Evolutionary conservation across 2,113 vertebrate species (phyloP).

Genomic region (Oryzias javanicus): DNA sequence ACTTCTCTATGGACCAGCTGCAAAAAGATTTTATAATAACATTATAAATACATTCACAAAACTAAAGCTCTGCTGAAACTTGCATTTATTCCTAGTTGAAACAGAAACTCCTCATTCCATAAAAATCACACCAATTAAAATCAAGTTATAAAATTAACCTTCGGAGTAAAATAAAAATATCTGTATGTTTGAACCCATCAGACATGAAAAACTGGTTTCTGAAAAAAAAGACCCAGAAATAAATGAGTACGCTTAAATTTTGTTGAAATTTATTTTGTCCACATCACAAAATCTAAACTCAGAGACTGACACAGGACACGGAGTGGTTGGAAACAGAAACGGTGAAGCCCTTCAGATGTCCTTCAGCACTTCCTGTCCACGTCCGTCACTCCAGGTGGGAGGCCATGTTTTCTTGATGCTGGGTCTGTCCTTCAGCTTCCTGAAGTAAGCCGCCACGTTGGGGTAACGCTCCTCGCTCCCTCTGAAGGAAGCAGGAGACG

Average conservation of each 20-base stretch:
- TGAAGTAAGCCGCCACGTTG: conserved; percentile 66
- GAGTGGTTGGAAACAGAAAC: background rate
- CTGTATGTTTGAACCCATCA: background rate
- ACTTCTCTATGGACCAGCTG: too few species aligned
- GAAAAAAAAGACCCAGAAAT: background rate
- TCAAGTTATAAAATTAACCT: too few species aligned
- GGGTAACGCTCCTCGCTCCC: conserved; percentile 59
- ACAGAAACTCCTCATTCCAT: too few species aligned
- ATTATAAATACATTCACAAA: too few species aligned
- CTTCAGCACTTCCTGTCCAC: conserved; percentile 41
- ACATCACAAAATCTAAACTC: conserved; percentile 1
- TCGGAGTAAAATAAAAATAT: too few species aligned
- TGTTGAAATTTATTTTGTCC: conserved; percentile 16
- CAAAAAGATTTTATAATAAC: too few species aligned
- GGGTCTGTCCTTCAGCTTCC: conserved; percentile 60
- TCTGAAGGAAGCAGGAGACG: conserved; percentile 33
- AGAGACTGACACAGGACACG: background rate
- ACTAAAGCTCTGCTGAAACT: too few species aligned
- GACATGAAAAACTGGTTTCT: background rate
- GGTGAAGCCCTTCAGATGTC: conserved; percentile 45
- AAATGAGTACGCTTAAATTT: background rate
- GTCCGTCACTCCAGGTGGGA: conserved; percentile 57
- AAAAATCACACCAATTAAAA: too few species aligned
- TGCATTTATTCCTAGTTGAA: too few species aligned
- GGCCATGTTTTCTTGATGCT: conserved; percentile 71